Base-by-base conservation (phyloP, 2,113 vertebrate genomes). In the Antidorcas marsupialis region DNA sequence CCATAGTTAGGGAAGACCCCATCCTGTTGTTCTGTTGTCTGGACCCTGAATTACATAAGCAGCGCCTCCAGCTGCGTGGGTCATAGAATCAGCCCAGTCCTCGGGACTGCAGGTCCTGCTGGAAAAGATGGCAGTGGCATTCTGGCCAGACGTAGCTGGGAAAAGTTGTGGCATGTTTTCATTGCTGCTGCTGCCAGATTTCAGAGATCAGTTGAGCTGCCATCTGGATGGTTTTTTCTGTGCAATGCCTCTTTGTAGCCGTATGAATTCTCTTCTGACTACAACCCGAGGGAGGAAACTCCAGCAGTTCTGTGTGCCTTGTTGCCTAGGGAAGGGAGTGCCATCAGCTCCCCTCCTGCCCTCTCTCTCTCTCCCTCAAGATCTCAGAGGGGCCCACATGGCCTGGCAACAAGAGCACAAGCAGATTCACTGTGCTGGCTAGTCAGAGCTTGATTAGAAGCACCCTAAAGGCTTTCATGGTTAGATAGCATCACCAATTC, bases 1-100 rank as follows among this genome's bases (percentile, higher is more conserved):
- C n/a, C 28, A 0, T 4, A 8, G 82, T 23, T 39, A 33, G 47
- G 85, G 36, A 30, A 39, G 39, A 39, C 30, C 23, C n/a, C 17
- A 4, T 6, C 14, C 28, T 2, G 2, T 47, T 6, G 0, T 14
- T 27, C n/a, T 6, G 23, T 27, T 33, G 19, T 64, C 11, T 33
- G 30, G 78, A 55, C 62, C n/a, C 82, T 5, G n/a, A 43, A 19
- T 45, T 45, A 45, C 5, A 7, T 23, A 50, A 33, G 28, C 25
- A 1, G 27, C 2, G 4, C 33, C 27, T 83, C 55, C 53, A 21
- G 28, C 43, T 33, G 17, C 6, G 0, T 4, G 52, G 82, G 89
- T 76, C 53, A 25, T 53, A 53, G 64, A 83, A 53, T 27, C n/a
- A 30, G 64, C 19, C 62, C 25, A 5, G 33, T 57, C 17, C 14